phyloP scores from a whole-genome alignment of 2,888 invertebrate species.

The Colletes collaris region DNA sequence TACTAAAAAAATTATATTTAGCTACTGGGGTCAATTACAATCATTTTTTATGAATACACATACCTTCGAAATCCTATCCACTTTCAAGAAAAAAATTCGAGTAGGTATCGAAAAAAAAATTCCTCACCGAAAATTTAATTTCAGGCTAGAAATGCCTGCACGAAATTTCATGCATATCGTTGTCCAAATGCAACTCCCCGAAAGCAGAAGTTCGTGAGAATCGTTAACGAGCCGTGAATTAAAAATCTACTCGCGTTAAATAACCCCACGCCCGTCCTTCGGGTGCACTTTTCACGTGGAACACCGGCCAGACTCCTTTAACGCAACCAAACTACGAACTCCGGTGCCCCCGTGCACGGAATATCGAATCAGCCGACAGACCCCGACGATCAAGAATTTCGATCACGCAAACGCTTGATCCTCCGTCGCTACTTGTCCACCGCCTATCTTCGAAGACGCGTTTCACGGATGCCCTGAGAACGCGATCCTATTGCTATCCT shows the following conservation, averaged over 20 bases:
- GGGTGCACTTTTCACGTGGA: constrained; percentile 17
- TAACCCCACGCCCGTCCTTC: constrained; percentile 18
- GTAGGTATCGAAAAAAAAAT: no score
- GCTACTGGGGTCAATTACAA: no score
- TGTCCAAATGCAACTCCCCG: neutral
- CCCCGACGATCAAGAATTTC: constrained; percentile 42
- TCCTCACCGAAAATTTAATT: no score
- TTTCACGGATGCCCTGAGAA: constrained; percentile 10
- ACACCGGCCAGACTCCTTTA: constrained; percentile 6
- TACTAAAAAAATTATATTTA: no score
- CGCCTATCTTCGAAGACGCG: constrained; percentile 28
- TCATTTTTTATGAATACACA: no score
- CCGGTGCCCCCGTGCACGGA: constrained; percentile 20
- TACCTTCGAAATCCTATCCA: no score
- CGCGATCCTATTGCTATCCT: neutral
- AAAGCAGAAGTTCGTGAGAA: no score
- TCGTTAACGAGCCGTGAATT: constrained; percentile 2
- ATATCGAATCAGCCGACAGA: constrained; percentile 53
- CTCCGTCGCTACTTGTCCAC: constrained; percentile 36
- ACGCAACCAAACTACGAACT: constrained; percentile 18
- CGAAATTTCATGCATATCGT: no score
- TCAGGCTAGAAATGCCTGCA: no score
- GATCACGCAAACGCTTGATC: constrained; percentile 48
- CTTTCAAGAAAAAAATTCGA: no score
- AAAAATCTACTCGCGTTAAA: constrained; percentile 37